Evolutionary conservation across 1,140 invertebrate species (phyloP).

Genomic region (Atta colombica): DNA sequence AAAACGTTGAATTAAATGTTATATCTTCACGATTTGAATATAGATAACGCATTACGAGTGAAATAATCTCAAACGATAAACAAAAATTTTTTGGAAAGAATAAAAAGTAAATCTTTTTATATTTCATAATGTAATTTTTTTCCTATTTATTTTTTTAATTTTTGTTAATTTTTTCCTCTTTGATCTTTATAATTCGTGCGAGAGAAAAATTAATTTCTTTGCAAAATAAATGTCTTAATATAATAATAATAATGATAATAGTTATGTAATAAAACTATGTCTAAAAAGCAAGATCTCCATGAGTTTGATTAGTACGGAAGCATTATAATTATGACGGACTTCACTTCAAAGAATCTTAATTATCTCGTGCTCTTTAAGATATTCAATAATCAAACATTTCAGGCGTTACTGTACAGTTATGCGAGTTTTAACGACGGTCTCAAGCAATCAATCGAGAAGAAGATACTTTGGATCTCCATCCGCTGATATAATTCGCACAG

Average conservation of each 20-base stretch:
- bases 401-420: background rate
- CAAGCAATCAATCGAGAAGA: background rate
- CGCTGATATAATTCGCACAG: constrained; percentile 47
- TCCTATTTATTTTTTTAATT: background rate
- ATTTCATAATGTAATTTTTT: background rate
- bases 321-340: constrained; percentile 20
- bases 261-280: background rate
- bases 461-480: constrained; percentile 32
- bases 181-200: no score
- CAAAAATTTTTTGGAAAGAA: background rate
- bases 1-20: background rate
- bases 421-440: constrained; percentile 33
- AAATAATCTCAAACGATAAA: background rate
- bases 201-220: background rate
- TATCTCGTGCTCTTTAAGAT: background rate
- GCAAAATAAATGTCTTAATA: background rate
- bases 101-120: background rate
- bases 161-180: no score
- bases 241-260: no score
- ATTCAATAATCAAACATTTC: constrained; percentile 30
- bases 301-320: constrained; percentile 8
- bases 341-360: constrained; percentile 27
- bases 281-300: background rate
- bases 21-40: background rate
- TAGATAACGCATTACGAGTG: background rate